These are phyloP conservation scores for Xiphophorus hellerii DNA, from an alignment of 2,113 vertebrate species.

Conservation along the genomic window DNA sequence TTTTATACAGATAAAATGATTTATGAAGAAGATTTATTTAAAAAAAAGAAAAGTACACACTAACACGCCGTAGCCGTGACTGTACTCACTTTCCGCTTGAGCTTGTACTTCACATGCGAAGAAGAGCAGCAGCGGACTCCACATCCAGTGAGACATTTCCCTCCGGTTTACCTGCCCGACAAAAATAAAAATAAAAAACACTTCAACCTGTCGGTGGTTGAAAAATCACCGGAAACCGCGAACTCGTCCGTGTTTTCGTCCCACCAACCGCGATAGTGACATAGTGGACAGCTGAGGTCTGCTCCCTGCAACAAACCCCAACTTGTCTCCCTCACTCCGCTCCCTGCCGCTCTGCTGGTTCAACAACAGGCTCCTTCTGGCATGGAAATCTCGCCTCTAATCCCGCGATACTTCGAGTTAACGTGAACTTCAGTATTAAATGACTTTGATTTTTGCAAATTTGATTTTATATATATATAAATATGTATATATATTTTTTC, in stretches of 20 bases:
- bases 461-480: background rate
- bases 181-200: background rate
- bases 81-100: constrained; percentile 72
- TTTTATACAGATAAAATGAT: background rate
- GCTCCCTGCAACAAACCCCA: background rate
- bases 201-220: background rate
- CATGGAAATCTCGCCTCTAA: background rate
- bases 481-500: no score
- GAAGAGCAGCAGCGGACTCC: constrained; percentile 14
- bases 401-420: constrained; percentile 51
- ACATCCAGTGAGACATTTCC: constrained; percentile 48
- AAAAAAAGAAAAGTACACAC: background rate
- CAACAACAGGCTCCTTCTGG: background rate
- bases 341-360: background rate
- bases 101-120: constrained; percentile 30
- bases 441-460: background rate
- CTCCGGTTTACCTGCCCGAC: background rate
- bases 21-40: no score
- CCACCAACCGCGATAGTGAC: constrained; percentile 6
- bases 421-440: no score
- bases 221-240: constrained; percentile 1
- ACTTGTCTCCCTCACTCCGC: background rate
- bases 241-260: constrained; percentile 6
- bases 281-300: constrained; percentile 32
- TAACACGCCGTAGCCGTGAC: no score